Evolutionary conservation across 2,888 invertebrate species (phyloP), one percentile per base, ranked within the genome.

Genomic region (Acronicta psi): DNA sequence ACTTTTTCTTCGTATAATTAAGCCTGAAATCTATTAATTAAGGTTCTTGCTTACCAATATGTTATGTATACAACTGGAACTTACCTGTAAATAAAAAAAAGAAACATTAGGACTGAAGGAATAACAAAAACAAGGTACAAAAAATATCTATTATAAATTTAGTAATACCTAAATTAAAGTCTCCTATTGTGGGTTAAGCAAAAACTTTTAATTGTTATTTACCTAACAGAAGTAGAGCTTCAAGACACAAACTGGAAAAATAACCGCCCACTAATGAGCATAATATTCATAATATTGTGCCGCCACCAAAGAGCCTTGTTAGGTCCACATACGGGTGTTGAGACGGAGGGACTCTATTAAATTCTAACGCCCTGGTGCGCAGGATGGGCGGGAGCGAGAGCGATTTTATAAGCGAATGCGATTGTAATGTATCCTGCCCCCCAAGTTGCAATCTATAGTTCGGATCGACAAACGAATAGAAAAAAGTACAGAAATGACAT

Each of bases 261-360:
- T 88, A 87, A 85, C 87, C 84, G 80, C 79, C 87, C 86, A 88
- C 91, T 93, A 93, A 93, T 93, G 93, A 93, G 92, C 88, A 85
- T 89, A 92, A 93, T 92, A 91, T 92, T 89, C 87, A 88, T 87
- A 91, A 91, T 91, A 90, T 90, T 90, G 88, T 91, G 75, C 79
- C 62, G 80, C 74, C 83, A 88, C 82, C 85, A 90, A 90, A 90
- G 88, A 87, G 86, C 84, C 92, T 92, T 93, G 92, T 91, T 92
- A 89, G 84, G 89, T 85, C 81, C 82, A 85, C 83, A 84, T 83
- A 86, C 85, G 87, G 86, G 88, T 89, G 89, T 85, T 79, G 85
- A 75, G 81, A 89, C 88, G 87, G 85, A 89, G 85, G 82, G 81
- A 80, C 87, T 91, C 89, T 92, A 93, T 93, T 93, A 93, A 93